These are phyloP conservation scores for Melieria crassipennis DNA, from an alignment of 2,888 invertebrate species.

Conservation along the genomic window DNA sequence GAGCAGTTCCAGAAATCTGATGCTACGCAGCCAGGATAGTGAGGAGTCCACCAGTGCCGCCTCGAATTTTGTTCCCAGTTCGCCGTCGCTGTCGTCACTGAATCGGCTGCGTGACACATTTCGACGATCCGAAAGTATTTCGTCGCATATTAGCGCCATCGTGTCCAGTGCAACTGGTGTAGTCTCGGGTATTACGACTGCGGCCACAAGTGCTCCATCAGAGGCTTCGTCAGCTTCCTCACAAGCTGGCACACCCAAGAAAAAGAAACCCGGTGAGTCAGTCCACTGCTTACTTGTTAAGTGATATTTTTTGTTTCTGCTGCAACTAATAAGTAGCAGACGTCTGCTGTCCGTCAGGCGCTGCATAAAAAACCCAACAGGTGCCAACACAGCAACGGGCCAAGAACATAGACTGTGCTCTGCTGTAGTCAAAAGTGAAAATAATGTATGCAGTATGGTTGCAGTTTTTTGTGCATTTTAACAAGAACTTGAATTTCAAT, in stretches of 20 bases:
- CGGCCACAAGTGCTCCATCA: conserved; percentile 35
- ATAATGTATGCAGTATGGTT: too few species aligned
- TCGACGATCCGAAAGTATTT: conserved; percentile 60
- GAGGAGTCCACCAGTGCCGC: conserved; percentile 21
- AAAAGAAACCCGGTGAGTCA: conserved; percentile 57
- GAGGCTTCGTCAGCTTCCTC: conserved; percentile 41
- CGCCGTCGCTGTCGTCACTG: conserved; percentile 66
- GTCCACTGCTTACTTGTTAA: too few species aligned
- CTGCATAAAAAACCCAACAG: too few species aligned
- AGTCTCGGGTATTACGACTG: conserved; percentile 52
- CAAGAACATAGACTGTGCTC: too few species aligned
- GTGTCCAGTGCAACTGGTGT: conserved; percentile 57
- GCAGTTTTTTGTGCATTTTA: too few species aligned
- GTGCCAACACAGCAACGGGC: too few species aligned
- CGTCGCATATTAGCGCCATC: conserved; percentile 59
- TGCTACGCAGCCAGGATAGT: conserved; percentile 23
- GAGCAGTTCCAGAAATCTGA: conserved; percentile 14
- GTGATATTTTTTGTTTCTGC: too few species aligned
- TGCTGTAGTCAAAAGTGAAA: too few species aligned
- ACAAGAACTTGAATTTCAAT: too few species aligned
- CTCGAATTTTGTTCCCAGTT: conserved; percentile 20
- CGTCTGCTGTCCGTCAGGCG: too few species aligned
- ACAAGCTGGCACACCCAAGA: conserved; percentile 45
- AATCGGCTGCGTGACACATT: conserved; percentile 63
- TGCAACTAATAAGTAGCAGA: too few species aligned